Conservation (phyloP, 2,797 vertebrate genomes). For the Cossypha heuglini region DNA sequence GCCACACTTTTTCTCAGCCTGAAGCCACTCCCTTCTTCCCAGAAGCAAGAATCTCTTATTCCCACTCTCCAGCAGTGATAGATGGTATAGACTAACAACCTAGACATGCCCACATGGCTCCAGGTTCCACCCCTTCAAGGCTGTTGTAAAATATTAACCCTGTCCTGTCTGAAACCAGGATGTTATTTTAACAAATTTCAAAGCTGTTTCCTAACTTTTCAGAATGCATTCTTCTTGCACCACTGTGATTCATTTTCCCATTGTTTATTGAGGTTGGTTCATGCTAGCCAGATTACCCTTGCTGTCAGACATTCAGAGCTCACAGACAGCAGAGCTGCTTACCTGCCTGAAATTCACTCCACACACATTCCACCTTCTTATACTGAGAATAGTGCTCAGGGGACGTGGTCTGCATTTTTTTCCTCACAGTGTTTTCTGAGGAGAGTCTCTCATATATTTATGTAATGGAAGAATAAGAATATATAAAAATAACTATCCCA, state of each 20-base stretch:
- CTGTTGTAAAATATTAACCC: background rate
- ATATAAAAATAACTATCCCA: background rate
- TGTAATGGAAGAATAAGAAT: background rate
- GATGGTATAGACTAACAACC: background rate
- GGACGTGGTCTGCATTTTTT: background rate
- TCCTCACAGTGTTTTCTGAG: background rate
- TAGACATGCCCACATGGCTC: background rate
- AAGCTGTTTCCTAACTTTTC: background rate
- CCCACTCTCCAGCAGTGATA: accelerated
- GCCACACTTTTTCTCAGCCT: background rate
- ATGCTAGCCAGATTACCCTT: background rate
- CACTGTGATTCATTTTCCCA: background rate
- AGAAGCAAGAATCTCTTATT: background rate
- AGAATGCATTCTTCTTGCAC: background rate
- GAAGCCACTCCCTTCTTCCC: background rate
- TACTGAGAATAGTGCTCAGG: background rate
- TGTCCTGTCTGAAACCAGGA: background rate
- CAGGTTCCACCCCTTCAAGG: background rate
- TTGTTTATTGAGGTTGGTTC: background rate
- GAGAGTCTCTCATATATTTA: background rate
- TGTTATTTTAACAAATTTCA: background rate
- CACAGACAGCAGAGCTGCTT: background rate
- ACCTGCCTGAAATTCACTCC: background rate
- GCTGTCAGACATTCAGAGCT: background rate
- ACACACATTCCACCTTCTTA: background rate